Evolutionary conservation across 2,797 vertebrate genomes (phyloP).

Genomic region (Malurus leucopterus): DNA sequence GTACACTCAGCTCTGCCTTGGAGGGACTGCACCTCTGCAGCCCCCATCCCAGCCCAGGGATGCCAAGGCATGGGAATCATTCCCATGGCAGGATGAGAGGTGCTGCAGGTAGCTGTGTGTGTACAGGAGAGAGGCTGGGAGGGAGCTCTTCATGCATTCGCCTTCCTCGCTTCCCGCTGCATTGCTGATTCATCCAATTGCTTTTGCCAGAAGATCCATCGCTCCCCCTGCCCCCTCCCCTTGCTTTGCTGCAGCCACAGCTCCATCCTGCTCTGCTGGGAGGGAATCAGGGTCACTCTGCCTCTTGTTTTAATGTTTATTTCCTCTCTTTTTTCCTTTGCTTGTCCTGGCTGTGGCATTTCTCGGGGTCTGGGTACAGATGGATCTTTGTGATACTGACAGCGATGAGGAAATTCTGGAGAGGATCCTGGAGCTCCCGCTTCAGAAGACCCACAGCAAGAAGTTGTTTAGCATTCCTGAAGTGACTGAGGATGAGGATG

Average conservation of each 20-base stretch:
- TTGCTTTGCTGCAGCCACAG: conserved; percentile 29
- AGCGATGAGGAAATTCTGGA: conserved; percentile 93
- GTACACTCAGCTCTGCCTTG: not conserved
- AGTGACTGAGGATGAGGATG: conserved; percentile 79
- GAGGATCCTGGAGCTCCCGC: conserved; percentile 86
- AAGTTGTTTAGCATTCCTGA: conserved; percentile 92
- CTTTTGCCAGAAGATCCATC: conserved; percentile 34
- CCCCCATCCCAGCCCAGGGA: not conserved
- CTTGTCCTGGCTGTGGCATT: conserved; percentile 46
- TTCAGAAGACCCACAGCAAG: conserved; percentile 80
- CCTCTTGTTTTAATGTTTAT: conserved; percentile 50
- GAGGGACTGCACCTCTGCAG: not conserved
- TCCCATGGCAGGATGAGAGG: not conserved
- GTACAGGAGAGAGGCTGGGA: not conserved
- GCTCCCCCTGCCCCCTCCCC: not conserved
- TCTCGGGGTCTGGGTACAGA: conserved; percentile 62
- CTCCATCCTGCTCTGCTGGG: conserved; percentile 56
- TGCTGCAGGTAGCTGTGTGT: not conserved
- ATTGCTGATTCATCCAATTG: conserved; percentile 23
- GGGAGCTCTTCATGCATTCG: conserved; percentile 32
- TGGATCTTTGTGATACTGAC: conserved; percentile 82
- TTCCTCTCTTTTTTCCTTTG: conserved; percentile 56
- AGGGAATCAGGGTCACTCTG: conserved; percentile 23
- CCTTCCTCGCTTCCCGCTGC: conserved; percentile 40
- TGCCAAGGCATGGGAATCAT: not conserved